Evolutionary conservation across 1,140 invertebrate genomes (phyloP).

Genomic region (Drosophila busckii): DNA sequence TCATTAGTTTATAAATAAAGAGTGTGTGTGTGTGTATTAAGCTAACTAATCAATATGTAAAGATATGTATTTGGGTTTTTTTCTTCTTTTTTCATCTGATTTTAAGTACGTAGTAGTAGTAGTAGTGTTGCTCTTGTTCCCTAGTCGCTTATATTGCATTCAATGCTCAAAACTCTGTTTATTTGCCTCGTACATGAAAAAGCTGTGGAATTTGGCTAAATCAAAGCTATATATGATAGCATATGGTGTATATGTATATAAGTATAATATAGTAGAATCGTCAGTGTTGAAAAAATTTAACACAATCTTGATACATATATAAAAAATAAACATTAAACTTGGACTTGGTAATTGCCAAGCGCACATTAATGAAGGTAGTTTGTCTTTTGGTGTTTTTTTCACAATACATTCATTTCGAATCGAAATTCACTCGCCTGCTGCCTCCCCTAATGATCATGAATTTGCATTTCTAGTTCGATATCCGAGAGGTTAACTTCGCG

Average conservation of each 20-base stretch:
- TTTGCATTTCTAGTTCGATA: slow-evolving; percentile 86
- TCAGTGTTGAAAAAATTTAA: no score
- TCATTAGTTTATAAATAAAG: no score
- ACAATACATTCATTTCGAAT: slow-evolving; percentile 24
- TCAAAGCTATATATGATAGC: slow-evolving; percentile 24
- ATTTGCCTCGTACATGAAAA: slow-evolving; percentile 23
- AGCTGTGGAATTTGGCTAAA: slow-evolving; percentile 29
- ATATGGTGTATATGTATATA: slow-evolving; percentile 38
- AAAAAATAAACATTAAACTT: slow-evolving; percentile 34
- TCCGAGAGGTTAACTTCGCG: slow-evolving; percentile 85
- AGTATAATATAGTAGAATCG: slow-evolving; percentile 66
- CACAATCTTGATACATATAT: no score
- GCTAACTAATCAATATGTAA: slow-evolving; percentile 57
- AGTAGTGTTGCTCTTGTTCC: slow-evolving; percentile 48
- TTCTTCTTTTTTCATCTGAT: slow-evolving; percentile 25
- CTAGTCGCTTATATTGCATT: slow-evolving; percentile 45
- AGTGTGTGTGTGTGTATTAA: no score
- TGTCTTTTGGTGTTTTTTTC: slow-evolving; percentile 60
- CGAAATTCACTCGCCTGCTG: neutral
- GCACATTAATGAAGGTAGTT: slow-evolving; percentile 47
- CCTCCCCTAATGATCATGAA: slow-evolving; percentile 81
- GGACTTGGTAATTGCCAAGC: slow-evolving; percentile 6
- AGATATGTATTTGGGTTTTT: slow-evolving; percentile 56
- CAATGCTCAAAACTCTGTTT: slow-evolving; percentile 26
- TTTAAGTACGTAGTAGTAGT: slow-evolving; percentile 22